A percentile compares a stretch with the other conserved stretches of the same genome.
Evolutionary conservation across 1,140 invertebrate species (phyloP).

Genomic region (Papilio machaon): DNA sequence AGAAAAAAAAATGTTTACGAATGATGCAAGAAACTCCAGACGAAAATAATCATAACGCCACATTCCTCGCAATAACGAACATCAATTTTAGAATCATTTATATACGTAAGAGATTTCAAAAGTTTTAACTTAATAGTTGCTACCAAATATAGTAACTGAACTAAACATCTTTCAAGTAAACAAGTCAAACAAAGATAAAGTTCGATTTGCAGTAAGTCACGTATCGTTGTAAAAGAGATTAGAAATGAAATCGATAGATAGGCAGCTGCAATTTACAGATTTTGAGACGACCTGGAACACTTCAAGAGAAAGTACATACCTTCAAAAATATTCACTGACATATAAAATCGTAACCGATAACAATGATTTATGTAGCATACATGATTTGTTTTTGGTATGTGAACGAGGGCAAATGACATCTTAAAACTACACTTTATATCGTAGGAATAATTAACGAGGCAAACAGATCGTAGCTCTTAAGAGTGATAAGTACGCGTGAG

Average conservation of each 20-base stretch:
- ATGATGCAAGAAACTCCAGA: constrained; percentile 24
- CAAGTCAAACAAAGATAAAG: constrained; percentile 4
- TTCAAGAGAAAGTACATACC: neutral
- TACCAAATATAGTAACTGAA: neutral
- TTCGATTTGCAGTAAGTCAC: neutral
- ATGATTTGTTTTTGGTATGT: neutral
- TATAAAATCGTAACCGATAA: neutral
- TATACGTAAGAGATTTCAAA: neutral
- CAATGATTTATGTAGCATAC: neutral
- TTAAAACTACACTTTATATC: constrained; percentile 11
- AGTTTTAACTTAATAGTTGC: too few species aligned
- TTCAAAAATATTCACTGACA: neutral
- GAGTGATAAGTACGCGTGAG: constrained; percentile 5
- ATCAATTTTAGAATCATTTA: neutral
- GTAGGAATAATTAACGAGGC: neutral
- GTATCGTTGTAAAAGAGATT: neutral
- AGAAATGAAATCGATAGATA: neutral
- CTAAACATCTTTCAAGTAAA: neutral
- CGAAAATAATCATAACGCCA: constrained; percentile 13
- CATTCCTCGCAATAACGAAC: neutral
- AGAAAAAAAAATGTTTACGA: constrained; percentile 3
- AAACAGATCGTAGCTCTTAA: constrained; percentile 9
- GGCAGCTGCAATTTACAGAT: neutral
- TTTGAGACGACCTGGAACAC: neutral
- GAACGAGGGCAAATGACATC: neutral